Evolutionary conservation across 2,113 vertebrate genomes (phyloP), one percentile per base, ranked within the genome.

Genomic region (Neodon shergylaensis): DNA sequence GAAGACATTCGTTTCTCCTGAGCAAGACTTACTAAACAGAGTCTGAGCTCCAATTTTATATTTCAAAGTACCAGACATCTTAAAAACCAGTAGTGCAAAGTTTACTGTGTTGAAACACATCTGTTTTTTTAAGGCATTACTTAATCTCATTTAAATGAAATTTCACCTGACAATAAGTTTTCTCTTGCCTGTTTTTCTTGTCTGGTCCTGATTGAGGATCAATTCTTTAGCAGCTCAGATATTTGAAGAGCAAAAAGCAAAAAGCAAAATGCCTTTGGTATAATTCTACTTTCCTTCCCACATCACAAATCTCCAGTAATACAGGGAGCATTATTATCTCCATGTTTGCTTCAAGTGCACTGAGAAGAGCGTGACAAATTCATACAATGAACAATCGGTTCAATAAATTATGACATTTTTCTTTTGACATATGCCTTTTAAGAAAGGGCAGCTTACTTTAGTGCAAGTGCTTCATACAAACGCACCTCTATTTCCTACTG

Each of bases 101-200:
- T 95, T 87, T 83, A 9, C 33, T 24, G 5, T 49, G 12, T 49
- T 70, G 16, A 86, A n/a, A 66, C 28, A 22, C 31, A 47, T 12
- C 16, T 42, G 5, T 44, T 79, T 33, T n/a, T 79, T 22, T 11
- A 85, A n/a, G 2, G 33, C 5, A 39, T 44, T 49, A 14, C 8
- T 91, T 79, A 54, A 22, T 70, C 92, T 95, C 26, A 24, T 95
- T 78, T 94, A 91, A 95, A 47, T 79, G 14, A 83, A 81, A 61
- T 86, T 86, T 54, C 21, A 33, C 47, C 26, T 61, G 7, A 81
- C 58, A 78, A 72, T 93, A 74, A 31, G 36, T 12, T 65, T 28
- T 89, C 4, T 89, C 2, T 76, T 88, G 22, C 31, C 88, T 70
- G 7, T 14, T 1, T 92, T 42, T 88, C 63, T 3, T 61, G 16